Base-by-base conservation (phyloP, 2,888 invertebrate genomes). In the Exocentrus adspersus region DNA sequence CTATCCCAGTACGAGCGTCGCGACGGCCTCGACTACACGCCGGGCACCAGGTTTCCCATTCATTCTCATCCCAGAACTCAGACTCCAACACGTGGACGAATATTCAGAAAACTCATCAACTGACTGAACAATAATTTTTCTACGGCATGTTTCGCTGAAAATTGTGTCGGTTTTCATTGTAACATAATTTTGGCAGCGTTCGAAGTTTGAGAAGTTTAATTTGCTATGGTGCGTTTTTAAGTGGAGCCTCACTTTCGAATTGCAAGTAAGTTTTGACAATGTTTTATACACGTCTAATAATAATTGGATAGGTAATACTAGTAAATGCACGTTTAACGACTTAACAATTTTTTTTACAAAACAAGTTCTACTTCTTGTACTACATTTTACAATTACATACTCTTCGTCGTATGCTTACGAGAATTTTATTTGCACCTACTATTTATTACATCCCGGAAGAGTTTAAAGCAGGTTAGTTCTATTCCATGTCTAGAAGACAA, bases 1-100 rank as follows among this genome's bases (percentile, higher is more conserved):
- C 70, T 64, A 67, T 64, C 65, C 66, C 65, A 68, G 71, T 68
- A 65, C 69, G 70, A 72, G 73, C 77, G 76, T 72, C 77, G 77
- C 75, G 74, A 72, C 77, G 77, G 65, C 72, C 70, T 72, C 41
- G 58, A 5, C 10, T 60, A 20, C 56, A 62, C 64, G 50, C 48
- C 28, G 32, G 21, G 24, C 42, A 19, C 30, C 10, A 20, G 21
- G 17, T 14, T 30, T 20, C 46, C 2, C 57, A 28, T 21, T 17
- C 57, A 46, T 46, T 32, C 46, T 56, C 43, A 6, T 54, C 54
- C 24, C 30, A 37, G 51, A 16, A 16, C 28, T 28, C 30, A 30
- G 16, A 14, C 7, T 19, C 32, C 32, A 19, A 17, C 46, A 46
- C 32, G 32, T 57, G 57, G 32, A 20, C 6, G 28, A 43, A 6